Base-by-base conservation (phyloP, 64 coral and sea anemone genomes). In the Pachyseris speciosa region DNA sequence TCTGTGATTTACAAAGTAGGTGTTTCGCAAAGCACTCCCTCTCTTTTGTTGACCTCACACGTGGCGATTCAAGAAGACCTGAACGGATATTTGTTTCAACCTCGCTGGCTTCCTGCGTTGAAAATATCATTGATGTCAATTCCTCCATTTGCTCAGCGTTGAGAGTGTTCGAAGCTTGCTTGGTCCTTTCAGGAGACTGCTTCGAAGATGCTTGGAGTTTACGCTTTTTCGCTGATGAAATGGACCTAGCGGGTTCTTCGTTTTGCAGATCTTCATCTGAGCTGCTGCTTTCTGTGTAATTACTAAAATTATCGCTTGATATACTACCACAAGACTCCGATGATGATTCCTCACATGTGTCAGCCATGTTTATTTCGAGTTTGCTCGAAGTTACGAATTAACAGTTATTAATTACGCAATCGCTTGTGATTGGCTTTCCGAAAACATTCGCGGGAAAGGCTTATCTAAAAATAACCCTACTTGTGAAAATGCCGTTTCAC, bases 1-100 rank as follows among this genome's bases (percentile, higher is more conserved):
- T 87, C 64, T 87, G 47, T 15, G 38, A 2, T 19, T 87, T 67
- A 19, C 84, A 53, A 2, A 87, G 5, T n/a, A n/a, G n/a, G n/a
- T n/a, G n/a, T n/a, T n/a, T n/a, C n/a, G n/a, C n/a, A n/a, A n/a
- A n/a, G n/a, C n/a, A n/a, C n/a, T n/a, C n/a, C n/a, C n/a, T n/a
- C n/a, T n/a, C n/a, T n/a, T n/a, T n/a, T n/a, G n/a, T 57, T 57
- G 52, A 57, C 52, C 4, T 57, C 1, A 57, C 52, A 57, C 52
- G 52, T 20, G 52, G 52, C 13, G 52, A 57, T 20, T 57, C 52
- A 57, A 57, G 52, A 57, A 57, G 52, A 3, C 52, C 5, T 57
- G 52, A 57, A 20, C 52, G 52, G 19, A 57, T 57, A 20, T 57
- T 15, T 4, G 3, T 20, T 57, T 57, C 52, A 4, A 57, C 52